Base-by-base conservation (phyloP, 2,113 vertebrate species). In the Thymallus thymallus region DNA sequence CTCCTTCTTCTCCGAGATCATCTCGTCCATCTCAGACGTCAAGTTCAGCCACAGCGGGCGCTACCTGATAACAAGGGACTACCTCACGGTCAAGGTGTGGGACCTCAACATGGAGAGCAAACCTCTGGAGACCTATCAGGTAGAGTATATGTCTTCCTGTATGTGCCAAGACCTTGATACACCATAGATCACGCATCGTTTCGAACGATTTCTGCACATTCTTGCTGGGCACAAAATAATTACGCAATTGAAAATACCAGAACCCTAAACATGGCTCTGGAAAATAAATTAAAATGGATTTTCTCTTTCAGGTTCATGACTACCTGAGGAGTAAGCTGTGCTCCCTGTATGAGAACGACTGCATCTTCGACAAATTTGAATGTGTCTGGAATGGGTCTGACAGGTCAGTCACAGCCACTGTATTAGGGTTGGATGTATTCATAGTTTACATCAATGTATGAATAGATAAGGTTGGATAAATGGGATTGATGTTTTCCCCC, bases 321-420 rank as follows among this genome's bases (percentile, higher is more conserved):
- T 96, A 96, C 90, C 94, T 96, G 82, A 91, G 95, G 75, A 96
- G 95, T 92, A 96, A 96, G 82, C 77, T 96, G 63, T 96, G 95
- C 86, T 96, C 95, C 0, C 94, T 96, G 76, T 96, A 96, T 0
- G 95, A 96, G 90, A 96, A 96, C 0, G 95, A 96, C 86, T 96
- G 95, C 92, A 96, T 96, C 92, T 96, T 96, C 45, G 95, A 96
- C 91, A 96, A 96, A 90, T 96, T 96, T 55, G 95, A 96, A 87
- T 96, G 95, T 35, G 95, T 95, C 32, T 96, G 95, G 95, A 96
- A 96, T 3, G 95, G 95, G 9, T 94, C 95, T 0, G 95, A 96
- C 94, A 96, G 95, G 95, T 96, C 76, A 94, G 94, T 68, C 14
- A 41, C 48, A 51, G 48, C 4, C 14, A 0, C 14, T 13, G 46